Percentiles rank a stretch among this genome's conserved stretches.
Evolutionary conservation across 1,140 invertebrate species (phyloP).

Genomic region (Sinonovacula constricta): DNA sequence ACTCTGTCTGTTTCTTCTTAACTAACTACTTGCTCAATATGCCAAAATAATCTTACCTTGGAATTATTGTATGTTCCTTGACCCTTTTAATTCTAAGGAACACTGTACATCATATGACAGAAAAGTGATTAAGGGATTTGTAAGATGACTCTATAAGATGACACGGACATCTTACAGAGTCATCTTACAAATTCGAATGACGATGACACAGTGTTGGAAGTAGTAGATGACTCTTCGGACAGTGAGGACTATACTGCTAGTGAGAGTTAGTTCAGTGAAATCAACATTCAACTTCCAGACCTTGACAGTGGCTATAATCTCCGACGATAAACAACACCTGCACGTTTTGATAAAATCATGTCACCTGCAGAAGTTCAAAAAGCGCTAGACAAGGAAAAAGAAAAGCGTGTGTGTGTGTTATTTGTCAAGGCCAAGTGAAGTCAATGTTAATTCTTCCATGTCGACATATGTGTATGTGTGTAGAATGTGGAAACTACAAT

Average conservation of each 20-base stretch:
- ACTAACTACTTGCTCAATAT: slow-evolving; percentile 51
- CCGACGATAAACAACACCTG: slow-evolving; percentile 66
- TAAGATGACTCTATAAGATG: slow-evolving; percentile 39
- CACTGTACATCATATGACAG: slow-evolving; percentile 34
- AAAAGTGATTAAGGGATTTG: slow-evolving; percentile 48
- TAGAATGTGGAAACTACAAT: slow-evolving; percentile 73
- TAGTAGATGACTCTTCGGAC: slow-evolving; percentile 52
- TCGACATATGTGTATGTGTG: slow-evolving; percentile 79
- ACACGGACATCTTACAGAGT: slow-evolving; percentile 22
- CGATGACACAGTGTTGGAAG: slow-evolving; percentile 52
- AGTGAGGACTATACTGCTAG: slow-evolving; percentile 48
- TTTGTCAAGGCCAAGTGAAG: slow-evolving; percentile 78
- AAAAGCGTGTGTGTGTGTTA: slow-evolving; percentile 78
- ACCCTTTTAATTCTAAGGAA: slow-evolving; percentile 39
- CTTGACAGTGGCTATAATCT: slow-evolving; percentile 44
- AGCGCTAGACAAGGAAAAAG: slow-evolving; percentile 76
- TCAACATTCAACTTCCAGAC: slow-evolving; percentile 66
- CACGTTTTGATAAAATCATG: slow-evolving; percentile 47
- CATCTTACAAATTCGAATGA: slow-evolving; percentile 18
- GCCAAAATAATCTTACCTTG: slow-evolving; percentile 56
- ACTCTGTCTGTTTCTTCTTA: slow-evolving; percentile 50
- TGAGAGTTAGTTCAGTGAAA: slow-evolving; percentile 63
- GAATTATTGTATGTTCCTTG: slow-evolving; percentile 47
- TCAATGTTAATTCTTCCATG: slow-evolving; percentile 78
- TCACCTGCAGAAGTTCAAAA: slow-evolving; percentile 61